Percentiles rank a stretch among this genome's conserved stretches.
Conservation (phyloP, 2,888 invertebrate genomes). For the Rotaria socialis region DNA sequence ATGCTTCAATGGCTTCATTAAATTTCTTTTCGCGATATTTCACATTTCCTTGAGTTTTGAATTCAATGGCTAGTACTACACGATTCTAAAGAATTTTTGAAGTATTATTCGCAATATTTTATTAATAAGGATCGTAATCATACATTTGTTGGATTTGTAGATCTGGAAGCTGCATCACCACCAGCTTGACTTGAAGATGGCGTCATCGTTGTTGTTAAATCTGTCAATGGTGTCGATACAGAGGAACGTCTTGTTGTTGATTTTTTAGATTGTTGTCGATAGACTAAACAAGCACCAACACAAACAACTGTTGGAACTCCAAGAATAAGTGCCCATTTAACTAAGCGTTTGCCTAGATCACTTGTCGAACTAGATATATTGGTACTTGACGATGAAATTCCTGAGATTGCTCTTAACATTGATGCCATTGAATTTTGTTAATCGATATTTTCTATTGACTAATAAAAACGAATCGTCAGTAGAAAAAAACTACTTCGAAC, state of each 20-base stretch:
- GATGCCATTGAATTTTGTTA: background rate
- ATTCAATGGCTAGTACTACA: constrained; percentile 63
- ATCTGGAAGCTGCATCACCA: background rate
- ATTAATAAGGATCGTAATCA: background rate
- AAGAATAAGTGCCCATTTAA: constrained; percentile 39
- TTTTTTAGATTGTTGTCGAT: constrained; percentile 18
- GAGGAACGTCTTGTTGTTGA: background rate
- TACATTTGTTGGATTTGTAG: background rate
- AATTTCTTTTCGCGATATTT: constrained; percentile 61
- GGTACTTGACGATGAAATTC: background rate
- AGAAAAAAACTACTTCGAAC: background rate
- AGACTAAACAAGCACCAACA: constrained; percentile 39
- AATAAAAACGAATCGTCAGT: background rate
- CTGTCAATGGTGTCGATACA: background rate
- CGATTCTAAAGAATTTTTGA: constrained; percentile 50
- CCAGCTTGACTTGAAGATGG: background rate
- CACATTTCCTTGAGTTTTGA: constrained; percentile 61
- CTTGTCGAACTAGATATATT: background rate
- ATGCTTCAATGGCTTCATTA: constrained; percentile 61
- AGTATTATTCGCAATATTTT: background rate
- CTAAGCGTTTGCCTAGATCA: background rate
- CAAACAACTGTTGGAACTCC: constrained; percentile 41
- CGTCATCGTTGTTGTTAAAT: background rate
- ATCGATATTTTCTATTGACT: background rate
- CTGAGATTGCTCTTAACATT: background rate